Conservation (phyloP, 2,888 invertebrate species). For the Malacosoma neustria region DNA sequence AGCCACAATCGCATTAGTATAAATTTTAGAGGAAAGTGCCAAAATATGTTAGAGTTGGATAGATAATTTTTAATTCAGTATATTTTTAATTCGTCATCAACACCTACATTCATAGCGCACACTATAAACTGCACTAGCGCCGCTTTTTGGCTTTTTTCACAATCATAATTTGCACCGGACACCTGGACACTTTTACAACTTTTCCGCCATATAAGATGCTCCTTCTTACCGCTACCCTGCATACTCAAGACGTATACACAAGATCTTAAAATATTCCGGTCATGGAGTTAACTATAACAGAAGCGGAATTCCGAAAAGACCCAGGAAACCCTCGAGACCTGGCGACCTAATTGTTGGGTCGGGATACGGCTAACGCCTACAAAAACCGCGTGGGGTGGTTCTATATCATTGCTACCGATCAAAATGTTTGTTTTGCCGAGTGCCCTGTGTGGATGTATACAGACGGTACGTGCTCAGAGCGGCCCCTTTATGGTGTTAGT, state of each 20-base stretch:
- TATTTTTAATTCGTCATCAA: too few species aligned
- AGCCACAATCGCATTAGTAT: too few species aligned
- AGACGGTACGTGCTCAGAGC: slow-evolving; percentile 39
- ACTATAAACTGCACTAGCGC: too few species aligned
- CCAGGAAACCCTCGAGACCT: background rate
- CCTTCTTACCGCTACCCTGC: too few species aligned
- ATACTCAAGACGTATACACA: background rate
- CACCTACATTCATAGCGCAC: too few species aligned
- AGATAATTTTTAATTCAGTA: too few species aligned
- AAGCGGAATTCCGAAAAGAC: background rate
- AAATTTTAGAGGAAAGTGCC: too few species aligned
- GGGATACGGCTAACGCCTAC: slow-evolving; percentile 34
- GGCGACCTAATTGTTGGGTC: slow-evolving; percentile 2
- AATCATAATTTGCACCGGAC: too few species aligned
- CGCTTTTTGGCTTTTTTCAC: too few species aligned
- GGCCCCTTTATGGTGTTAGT: slow-evolving; percentile 53
- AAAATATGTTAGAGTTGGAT: too few species aligned
- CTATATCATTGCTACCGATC: slow-evolving; percentile 50
- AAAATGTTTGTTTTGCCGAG: slow-evolving; percentile 57
- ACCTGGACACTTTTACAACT: too few species aligned
- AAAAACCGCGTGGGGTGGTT: slow-evolving; percentile 37
- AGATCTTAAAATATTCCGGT: background rate
- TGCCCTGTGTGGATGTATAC: slow-evolving; percentile 40
- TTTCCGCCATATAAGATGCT: too few species aligned
- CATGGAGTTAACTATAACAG: background rate